Conservation (phyloP, 2,113 vertebrate genomes). For the Aegithalos caudatus region DNA sequence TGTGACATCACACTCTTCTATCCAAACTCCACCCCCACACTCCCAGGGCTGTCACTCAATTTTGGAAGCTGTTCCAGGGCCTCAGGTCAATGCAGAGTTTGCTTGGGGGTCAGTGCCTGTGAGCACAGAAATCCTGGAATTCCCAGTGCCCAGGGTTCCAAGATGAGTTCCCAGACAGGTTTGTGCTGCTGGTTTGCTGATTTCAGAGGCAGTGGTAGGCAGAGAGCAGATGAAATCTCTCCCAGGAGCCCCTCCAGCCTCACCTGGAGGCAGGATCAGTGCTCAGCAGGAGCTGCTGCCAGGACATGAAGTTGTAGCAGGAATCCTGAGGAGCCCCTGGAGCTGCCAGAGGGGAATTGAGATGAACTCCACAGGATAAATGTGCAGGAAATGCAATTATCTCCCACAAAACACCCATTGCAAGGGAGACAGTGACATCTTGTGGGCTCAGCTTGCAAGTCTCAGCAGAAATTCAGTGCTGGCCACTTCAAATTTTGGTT, state of each 20-base stretch:
- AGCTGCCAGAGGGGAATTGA: not conserved
- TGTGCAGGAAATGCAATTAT: accelerated
- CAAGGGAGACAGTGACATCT: conserved; percentile 66
- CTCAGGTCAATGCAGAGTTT: not conserved
- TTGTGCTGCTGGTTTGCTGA: not conserved
- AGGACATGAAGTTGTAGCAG: not conserved
- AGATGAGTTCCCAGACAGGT: not conserved
- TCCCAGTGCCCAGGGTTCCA: not conserved
- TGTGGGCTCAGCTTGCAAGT: conserved; percentile 22
- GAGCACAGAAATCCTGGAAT: not conserved
- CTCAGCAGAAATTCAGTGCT: not conserved
- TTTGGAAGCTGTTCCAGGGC: not conserved
- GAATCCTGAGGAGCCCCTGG: not conserved
- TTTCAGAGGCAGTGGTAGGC: not conserved
- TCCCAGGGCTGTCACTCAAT: not conserved
- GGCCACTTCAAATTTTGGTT: accelerated
- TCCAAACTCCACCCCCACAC: not conserved
- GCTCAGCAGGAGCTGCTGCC: not conserved
- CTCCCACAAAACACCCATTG: accelerated
- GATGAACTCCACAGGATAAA: accelerated
- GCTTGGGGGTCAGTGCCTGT: not conserved
- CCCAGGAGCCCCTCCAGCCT: not conserved
- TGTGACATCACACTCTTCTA: not conserved
- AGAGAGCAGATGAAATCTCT: not conserved
- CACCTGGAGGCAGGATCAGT: not conserved